A percentile compares a stretch with the other conserved stretches of the same genome.
Evolutionary conservation across 2,888 invertebrate species (phyloP).

Genomic region (Tachystola acroxantha): DNA sequence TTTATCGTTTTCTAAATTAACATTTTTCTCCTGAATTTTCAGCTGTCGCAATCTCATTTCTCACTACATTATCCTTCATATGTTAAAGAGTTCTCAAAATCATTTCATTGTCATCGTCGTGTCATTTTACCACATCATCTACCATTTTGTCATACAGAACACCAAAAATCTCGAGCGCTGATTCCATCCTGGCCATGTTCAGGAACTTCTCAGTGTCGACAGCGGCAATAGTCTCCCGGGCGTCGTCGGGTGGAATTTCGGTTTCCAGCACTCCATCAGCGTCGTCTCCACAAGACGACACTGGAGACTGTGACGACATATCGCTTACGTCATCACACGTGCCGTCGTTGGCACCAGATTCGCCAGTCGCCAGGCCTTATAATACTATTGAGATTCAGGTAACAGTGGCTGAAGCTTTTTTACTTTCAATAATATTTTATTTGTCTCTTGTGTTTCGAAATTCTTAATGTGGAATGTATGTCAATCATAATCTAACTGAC

Average conservation of each 20-base stretch:
- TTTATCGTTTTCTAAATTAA: no score
- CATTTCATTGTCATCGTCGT: no score
- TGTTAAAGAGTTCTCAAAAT: no score
- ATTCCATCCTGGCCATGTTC: constrained; percentile 89
- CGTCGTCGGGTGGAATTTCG: constrained; percentile 81
- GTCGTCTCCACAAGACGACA: constrained; percentile 86
- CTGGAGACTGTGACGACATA: constrained; percentile 83
- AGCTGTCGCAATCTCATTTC: no score
- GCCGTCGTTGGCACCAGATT: constrained; percentile 80
- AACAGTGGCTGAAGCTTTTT: no score
- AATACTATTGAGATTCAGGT: constrained; percentile 72
- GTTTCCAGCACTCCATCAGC: constrained; percentile 85
- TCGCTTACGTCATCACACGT: constrained; percentile 82
- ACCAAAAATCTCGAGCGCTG: constrained; percentile 86
- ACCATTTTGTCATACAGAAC: constrained; percentile 38
- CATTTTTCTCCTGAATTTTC: no score
- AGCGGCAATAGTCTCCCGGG: constrained; percentile 76
- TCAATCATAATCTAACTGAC: no score
- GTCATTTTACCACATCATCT: no score
- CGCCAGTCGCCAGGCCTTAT: constrained; percentile 72
- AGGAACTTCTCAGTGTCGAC: constrained; percentile 84
- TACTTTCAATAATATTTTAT: no score
- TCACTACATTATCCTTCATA: no score
- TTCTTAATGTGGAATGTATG: background rate
- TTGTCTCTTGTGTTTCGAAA: background rate